Evolutionary conservation across 2,797 vertebrate species (phyloP).

Genomic region (Anguilla marmorata): DNA sequence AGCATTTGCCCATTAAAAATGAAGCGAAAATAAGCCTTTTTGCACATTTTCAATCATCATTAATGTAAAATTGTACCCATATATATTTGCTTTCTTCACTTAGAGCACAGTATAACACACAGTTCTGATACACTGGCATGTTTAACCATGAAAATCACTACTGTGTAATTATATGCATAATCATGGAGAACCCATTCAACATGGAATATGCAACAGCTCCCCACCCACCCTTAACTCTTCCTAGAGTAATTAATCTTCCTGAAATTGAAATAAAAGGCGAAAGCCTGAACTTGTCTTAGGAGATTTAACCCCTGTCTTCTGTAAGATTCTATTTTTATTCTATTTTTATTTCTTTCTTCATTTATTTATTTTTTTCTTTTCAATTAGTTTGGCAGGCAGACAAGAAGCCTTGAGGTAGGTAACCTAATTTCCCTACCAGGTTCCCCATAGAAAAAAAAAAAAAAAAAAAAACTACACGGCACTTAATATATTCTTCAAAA

Average conservation of each 20-base stretch:
- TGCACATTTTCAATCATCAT: background rate
- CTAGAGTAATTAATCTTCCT: constrained; percentile 71
- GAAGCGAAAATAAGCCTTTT: background rate
- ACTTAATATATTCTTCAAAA: constrained; percentile 50
- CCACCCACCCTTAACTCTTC: constrained; percentile 36
- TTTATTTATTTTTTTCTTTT: constrained; percentile 68
- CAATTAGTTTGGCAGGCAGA: constrained; percentile 73
- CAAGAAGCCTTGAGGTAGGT: constrained; percentile 65
- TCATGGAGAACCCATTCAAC: constrained; percentile 38
- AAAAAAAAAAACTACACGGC: constrained; percentile 52
- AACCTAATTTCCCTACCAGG: constrained; percentile 67
- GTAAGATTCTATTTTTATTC: constrained; percentile 66
- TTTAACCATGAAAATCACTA: background rate
- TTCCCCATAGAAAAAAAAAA: constrained; percentile 60
- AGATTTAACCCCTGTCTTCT: constrained; percentile 63
- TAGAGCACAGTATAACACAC: background rate
- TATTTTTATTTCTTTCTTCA: constrained; percentile 65
- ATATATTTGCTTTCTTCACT: background rate
- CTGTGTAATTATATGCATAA: background rate
- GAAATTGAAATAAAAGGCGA: constrained; percentile 70
- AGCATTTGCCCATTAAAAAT: background rate
- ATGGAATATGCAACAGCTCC: constrained; percentile 59
- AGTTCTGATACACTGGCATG: background rate
- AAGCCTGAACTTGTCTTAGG: constrained; percentile 68
- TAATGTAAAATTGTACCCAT: background rate